phyloP scores from a whole-genome alignment of 2,113 vertebrate species.

The Nettapus auritus region DNA sequence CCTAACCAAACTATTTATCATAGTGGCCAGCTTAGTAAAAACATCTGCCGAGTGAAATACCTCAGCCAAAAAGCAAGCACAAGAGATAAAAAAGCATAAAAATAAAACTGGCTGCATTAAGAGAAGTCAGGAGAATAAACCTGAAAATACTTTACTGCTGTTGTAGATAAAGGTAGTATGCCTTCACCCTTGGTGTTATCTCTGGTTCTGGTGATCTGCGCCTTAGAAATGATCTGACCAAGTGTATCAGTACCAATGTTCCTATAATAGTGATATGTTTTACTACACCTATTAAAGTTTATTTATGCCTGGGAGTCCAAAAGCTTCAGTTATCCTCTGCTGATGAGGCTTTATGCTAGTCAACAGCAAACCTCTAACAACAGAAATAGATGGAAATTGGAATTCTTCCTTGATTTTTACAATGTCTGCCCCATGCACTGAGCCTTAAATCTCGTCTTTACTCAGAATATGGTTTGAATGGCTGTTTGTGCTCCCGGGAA shows the following conservation, averaged over 20 bases:
- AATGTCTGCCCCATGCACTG: not conserved
- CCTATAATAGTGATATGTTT: not conserved
- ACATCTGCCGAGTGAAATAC: not conserved
- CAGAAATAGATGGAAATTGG: not conserved
- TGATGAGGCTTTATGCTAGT: not conserved
- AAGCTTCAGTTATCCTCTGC: not conserved
- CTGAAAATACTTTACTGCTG: not conserved
- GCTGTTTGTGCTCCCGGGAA: conserved; percentile 21
- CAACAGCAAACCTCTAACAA: not conserved
- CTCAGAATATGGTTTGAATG: not conserved
- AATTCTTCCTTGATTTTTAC: not conserved
- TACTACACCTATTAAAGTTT: not conserved
- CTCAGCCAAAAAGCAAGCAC: not conserved
- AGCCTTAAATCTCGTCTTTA: conserved; percentile 42
- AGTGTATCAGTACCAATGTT: not conserved
- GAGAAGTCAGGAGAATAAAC: not conserved
- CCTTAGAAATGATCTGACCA: not conserved
- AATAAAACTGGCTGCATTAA: not conserved
- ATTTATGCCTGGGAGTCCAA: not conserved
- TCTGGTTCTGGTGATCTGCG: not conserved
- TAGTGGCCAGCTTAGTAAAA: not conserved
- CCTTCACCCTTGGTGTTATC: not conserved
- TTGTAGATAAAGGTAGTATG: not conserved
- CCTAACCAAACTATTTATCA: not conserved
- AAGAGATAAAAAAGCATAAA: not conserved